These are phyloP conservation scores for Epinephelus coioides DNA, from an alignment of 2,797 vertebrate genomes.

Conservation along the genomic window DNA sequence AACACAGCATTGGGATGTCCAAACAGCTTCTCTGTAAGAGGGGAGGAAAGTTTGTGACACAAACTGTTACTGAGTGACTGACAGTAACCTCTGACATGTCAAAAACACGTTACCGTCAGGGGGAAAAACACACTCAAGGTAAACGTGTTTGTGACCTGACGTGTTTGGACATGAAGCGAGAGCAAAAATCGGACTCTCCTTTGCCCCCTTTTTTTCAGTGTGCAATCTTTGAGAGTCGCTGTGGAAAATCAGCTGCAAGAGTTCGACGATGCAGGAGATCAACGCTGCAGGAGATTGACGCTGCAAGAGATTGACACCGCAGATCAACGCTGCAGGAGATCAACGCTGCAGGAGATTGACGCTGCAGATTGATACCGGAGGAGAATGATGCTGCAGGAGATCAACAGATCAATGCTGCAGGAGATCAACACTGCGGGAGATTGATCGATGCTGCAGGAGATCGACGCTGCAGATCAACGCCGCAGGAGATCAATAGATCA, in stretches of 20 bases:
- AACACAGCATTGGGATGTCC: conserved; percentile 42
- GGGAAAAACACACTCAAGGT: conserved; percentile 25
- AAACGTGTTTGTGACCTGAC: conserved; percentile 47
- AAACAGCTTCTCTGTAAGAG: conserved; percentile 46
- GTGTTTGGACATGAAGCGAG: conserved; percentile 38
- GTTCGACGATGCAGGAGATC: too few relatives aligned
- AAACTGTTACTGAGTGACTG: neutral
- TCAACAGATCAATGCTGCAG: too few relatives aligned
- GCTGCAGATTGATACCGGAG: too few relatives aligned
- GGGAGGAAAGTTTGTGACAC: conserved; percentile 10
- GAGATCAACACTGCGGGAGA: too few relatives aligned
- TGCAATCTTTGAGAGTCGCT: conserved; percentile 31
- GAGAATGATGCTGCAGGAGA: too few relatives aligned
- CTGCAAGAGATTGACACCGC: too few relatives aligned
- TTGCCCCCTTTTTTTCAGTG: conserved; percentile 4
- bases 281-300: too few relatives aligned
- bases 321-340: too few relatives aligned
- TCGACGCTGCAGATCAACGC: too few relatives aligned
- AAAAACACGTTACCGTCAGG: conserved; percentile 26
- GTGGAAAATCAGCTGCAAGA: conserved; percentile 34
- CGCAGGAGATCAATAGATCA: neutral
- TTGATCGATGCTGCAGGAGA: too few relatives aligned
- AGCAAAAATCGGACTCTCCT: conserved; percentile 15
- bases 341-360: too few relatives aligned
- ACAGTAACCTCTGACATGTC: conserved; percentile 22